phyloP scores from a whole-genome alignment of 2,888 invertebrate genomes.

The Cantharis rufa region DNA sequence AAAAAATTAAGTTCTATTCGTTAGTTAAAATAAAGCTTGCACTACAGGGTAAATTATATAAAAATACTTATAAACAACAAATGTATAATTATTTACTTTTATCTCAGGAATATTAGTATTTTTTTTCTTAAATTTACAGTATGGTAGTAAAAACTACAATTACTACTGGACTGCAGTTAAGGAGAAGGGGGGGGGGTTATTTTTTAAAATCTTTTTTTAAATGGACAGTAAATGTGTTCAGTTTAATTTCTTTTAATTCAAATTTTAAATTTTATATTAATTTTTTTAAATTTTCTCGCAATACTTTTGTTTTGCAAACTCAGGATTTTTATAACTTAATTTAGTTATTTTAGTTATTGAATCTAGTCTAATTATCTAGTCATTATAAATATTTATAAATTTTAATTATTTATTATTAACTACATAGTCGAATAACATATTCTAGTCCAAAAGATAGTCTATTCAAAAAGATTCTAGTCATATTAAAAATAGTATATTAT shows the following conservation, averaged over 20 bases:
- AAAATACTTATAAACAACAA: neutral
- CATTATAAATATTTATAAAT: neutral
- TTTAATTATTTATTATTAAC: neutral
- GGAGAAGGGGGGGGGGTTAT: too few species aligned
- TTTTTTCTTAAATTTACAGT: too few species aligned
- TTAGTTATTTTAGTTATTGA: neutral
- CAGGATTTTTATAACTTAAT: too few species aligned
- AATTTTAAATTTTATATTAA: too few species aligned
- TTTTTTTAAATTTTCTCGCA: too few species aligned
- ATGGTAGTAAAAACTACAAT: too few species aligned
- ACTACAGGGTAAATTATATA: neutral
- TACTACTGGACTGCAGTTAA: too few species aligned
- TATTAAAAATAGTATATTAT: too few species aligned
- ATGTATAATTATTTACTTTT: neutral
- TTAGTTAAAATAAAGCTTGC: neutral
- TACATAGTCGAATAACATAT: neutral
- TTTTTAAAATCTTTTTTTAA: too few species aligned
- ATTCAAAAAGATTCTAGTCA: neutral
- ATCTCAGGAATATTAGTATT: neutral
- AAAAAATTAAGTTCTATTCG: neutral
- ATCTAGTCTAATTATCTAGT: neutral
- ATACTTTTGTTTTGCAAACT: too few species aligned
- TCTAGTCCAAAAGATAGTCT: neutral
- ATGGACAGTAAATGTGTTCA: too few species aligned
- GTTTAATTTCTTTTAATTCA: too few species aligned